These are phyloP conservation scores for Chaetodon trifasciatus DNA, from an alignment of 2,797 vertebrate species.

Conservation along the genomic window DNA sequence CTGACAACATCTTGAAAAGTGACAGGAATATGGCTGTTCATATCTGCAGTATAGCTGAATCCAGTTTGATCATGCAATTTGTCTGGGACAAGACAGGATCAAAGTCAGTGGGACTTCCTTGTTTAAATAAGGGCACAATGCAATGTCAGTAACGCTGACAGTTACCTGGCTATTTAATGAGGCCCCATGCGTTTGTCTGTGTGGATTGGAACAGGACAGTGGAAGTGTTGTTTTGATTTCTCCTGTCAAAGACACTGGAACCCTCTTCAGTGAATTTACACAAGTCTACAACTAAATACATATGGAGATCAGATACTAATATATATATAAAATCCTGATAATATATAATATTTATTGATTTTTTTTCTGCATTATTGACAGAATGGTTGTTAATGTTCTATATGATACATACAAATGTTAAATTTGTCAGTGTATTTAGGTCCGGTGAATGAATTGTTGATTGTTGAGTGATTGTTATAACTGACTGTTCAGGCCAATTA, in stretches of 20 bases:
- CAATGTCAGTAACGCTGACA: neutral
- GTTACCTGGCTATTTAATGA: neutral
- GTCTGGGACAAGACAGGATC: neutral
- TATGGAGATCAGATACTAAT: no score
- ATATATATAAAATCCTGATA: no score
- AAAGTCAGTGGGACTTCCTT: neutral
- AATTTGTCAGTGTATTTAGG: conserved; percentile 13
- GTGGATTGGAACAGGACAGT: neutral
- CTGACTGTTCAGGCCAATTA: conserved; percentile 43
- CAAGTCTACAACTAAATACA: neutral
- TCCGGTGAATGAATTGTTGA: conserved; percentile 23
- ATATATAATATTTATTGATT: no score
- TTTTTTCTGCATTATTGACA: conserved; percentile 46
- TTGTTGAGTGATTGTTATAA: conserved; percentile 39
- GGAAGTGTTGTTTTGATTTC: neutral
- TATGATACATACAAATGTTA: conserved; percentile 22
- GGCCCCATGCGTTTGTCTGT: neutral
- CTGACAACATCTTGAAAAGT: neutral
- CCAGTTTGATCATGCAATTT: neutral
- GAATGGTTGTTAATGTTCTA: conserved; percentile 21
- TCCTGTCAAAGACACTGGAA: neutral
- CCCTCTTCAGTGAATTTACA: neutral
- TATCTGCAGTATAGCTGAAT: neutral
- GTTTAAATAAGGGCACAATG: neutral
- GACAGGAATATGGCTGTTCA: neutral